These are phyloP conservation scores for Philopedon plagiatum DNA, from an alignment of 2,888 invertebrate species.

Conservation along the genomic window DNA sequence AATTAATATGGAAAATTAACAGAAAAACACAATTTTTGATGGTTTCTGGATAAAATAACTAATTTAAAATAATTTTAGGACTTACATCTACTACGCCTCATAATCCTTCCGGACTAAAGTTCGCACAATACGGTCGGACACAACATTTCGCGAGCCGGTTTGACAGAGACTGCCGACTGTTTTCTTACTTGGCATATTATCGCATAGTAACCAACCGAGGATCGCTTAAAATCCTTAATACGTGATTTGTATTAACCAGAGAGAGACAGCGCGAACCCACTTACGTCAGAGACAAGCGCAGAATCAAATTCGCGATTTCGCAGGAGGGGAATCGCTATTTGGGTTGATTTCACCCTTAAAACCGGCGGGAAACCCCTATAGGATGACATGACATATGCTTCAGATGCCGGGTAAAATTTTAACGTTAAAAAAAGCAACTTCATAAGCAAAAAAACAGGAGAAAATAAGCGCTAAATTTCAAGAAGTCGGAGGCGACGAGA, in stretches of 20 bases:
- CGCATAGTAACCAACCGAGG: slow-evolving; percentile 63
- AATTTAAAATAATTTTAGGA: slow-evolving; percentile 5
- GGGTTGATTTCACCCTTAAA: slow-evolving; percentile 54
- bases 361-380: slow-evolving; percentile 40
- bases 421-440: slow-evolving; percentile 58
- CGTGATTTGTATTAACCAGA: slow-evolving; percentile 52
- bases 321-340: slow-evolving; percentile 54
- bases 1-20: not conserved
- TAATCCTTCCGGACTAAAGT: slow-evolving; percentile 45
- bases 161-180: slow-evolving; percentile 52
- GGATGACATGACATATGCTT: slow-evolving; percentile 25
- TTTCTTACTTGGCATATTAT: slow-evolving; percentile 56
- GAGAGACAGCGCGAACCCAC: slow-evolving; percentile 54
- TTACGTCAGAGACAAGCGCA: slow-evolving; percentile 62
- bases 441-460: slow-evolving; percentile 54
- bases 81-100: slow-evolving; percentile 41
- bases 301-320: slow-evolving; percentile 47
- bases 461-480: slow-evolving; percentile 58
- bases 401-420: slow-evolving; percentile 51
- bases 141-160: slow-evolving; percentile 34
- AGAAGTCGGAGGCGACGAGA: slow-evolving; percentile 64
- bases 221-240: slow-evolving; percentile 55
- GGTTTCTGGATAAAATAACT: not conserved
- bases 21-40: not conserved
- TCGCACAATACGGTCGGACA: slow-evolving; percentile 45